Evolutionary conservation across 2,888 invertebrate species (phyloP).

Genomic region (Biston stratarius): DNA sequence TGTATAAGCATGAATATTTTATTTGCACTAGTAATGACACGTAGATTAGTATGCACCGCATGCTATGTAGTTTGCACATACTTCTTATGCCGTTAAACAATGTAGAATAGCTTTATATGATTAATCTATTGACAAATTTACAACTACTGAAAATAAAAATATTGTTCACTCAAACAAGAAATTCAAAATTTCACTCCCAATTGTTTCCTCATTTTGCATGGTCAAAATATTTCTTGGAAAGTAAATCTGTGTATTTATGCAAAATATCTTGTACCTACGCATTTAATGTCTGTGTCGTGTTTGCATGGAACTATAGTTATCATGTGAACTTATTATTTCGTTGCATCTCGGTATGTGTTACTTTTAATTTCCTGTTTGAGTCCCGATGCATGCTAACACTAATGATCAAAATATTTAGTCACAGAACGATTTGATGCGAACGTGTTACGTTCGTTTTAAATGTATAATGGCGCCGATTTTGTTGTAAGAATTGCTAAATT

Average conservation of each 20-base stretch:
- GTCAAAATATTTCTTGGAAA: not conserved
- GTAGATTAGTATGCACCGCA: slow-evolving; percentile 73
- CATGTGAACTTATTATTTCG: slow-evolving; percentile 48
- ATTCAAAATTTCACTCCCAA: slow-evolving; percentile 51
- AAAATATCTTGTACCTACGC: not conserved
- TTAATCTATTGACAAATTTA: slow-evolving; percentile 39
- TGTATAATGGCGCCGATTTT: not conserved
- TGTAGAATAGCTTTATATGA: slow-evolving; percentile 41
- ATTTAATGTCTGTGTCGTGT: slow-evolving; percentile 23
- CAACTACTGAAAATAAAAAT: slow-evolving; percentile 39
- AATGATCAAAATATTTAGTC: not conserved
- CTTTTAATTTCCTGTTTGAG: slow-evolving; percentile 80
- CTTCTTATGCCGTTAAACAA: slow-evolving; percentile 45
- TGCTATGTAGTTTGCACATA: slow-evolving; percentile 62
- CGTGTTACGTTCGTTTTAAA: slow-evolving; percentile 10
- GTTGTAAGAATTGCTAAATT: not conserved
- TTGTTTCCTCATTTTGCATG: slow-evolving; percentile 25
- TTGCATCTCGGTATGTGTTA: slow-evolving; percentile 56
- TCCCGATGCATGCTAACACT: slow-evolving; percentile 61
- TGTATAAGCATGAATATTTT: slow-evolving; percentile 41
- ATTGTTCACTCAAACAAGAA: slow-evolving; percentile 75
- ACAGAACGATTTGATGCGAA: slow-evolving; percentile 16
- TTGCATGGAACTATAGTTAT: slow-evolving; percentile 37
- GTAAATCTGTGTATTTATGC: not conserved
- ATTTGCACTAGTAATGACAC: slow-evolving; percentile 63